Base-by-base conservation (phyloP, 2,113 vertebrate species). In the Cynocephalus volans region DNA sequence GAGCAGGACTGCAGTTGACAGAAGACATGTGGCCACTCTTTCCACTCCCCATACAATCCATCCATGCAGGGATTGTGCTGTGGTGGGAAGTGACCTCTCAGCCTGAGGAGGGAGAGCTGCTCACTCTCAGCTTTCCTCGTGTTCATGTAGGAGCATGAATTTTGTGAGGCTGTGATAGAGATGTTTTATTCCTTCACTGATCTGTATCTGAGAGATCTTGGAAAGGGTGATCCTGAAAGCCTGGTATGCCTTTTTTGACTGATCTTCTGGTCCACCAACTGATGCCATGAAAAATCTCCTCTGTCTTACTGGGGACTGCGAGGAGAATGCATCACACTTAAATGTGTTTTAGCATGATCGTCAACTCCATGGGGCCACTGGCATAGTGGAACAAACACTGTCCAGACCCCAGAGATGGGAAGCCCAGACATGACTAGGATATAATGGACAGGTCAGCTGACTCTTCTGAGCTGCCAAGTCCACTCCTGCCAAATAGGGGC, bases 71-170 rank as follows among this genome's bases (percentile, higher is more conserved):
- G 41, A 21, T 52, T 64, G 21, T 95, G 6, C 4, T 77, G 0
- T 56, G 23, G 33, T 5, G 1, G 48, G 7, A 92, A 67, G 50
- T 62, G 28, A n/a, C n/a, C 10, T 75, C 31, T 62, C 3, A 50
- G 45, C 24, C 31, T 2, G 41, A 3, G 41, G 41, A 4, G 41
- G 0, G 58, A 90, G 50, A 45, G 23, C 0, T 6, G 31, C 5
- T 31, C 21, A 11, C 26, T 70, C n/a, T 77, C 21, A 50, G 13
- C 6, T 79, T 48, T 90, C 52, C 26, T 72, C 33, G 12, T 24
- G 14, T 12, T 31, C 1, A 1, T n/a, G 4, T 64, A 1, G 24
- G 54, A 54, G 8, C 10, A 0, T 72, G 60, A 28, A 18, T 67
- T 56, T 75, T 84, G 4, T 6, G n/a, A 94, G 33, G 33, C 26